phyloP scores from a whole-genome alignment of 2,113 vertebrate species.

The Limnothrissa miodon region DNA sequence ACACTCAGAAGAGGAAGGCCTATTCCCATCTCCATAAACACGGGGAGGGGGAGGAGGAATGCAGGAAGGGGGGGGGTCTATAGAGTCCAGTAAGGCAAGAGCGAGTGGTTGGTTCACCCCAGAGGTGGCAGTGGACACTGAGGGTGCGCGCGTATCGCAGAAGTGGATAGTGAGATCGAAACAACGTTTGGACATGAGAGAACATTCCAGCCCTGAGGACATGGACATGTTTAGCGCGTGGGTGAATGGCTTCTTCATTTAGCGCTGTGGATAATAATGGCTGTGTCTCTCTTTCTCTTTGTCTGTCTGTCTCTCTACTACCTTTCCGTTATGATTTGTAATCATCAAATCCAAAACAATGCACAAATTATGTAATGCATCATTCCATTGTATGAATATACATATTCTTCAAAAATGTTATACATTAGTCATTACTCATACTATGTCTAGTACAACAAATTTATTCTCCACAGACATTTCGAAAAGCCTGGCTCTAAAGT shows the following conservation, averaged over 20 bases:
- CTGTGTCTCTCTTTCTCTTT: not conserved
- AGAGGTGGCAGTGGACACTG: not conserved
- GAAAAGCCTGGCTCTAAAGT: too few relatives aligned
- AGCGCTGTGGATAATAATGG: not conserved
- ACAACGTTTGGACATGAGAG: not conserved
- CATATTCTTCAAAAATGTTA: too few relatives aligned
- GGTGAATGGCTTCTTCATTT: not conserved
- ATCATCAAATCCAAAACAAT: not conserved
- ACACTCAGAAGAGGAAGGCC: not conserved
- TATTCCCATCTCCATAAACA: not conserved
- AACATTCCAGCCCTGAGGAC: not conserved
- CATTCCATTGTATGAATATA: too few relatives aligned
- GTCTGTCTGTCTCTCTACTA: not conserved
- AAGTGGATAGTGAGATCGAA: not conserved
- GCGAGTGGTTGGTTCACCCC: too few relatives aligned
- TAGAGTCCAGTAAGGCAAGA: too few relatives aligned
- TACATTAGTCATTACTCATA: not conserved
- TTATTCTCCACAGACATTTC: too few relatives aligned
- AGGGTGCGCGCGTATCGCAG: not conserved
- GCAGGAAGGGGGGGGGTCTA: not conserved
- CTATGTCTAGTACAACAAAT: too few relatives aligned
- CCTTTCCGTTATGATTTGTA: not conserved
- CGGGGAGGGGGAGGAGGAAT: not conserved
- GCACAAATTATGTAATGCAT: not conserved
- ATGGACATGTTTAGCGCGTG: not conserved